Evolutionary conservation across 2,113 vertebrate genomes (phyloP).

Genomic region (Myiozetetes cayanensis): DNA sequence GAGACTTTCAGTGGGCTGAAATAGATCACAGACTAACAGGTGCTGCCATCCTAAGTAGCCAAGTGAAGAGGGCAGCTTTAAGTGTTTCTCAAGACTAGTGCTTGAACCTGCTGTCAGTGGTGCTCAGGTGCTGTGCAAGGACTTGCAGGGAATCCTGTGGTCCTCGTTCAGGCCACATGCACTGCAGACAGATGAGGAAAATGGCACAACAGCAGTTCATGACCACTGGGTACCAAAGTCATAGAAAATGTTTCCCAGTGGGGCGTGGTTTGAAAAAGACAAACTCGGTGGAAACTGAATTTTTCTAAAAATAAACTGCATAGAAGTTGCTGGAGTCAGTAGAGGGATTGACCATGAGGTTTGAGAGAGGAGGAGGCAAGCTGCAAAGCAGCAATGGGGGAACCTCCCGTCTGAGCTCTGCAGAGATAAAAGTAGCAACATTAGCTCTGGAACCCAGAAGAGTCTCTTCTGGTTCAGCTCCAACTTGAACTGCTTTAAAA

Average conservation of each 20-base stretch:
- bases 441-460: background rate
- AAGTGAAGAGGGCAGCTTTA: background rate
- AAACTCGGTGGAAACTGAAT: background rate
- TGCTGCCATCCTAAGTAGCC: background rate
- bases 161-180: background rate
- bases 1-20: background rate
- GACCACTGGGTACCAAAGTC: background rate
- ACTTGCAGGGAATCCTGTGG: background rate
- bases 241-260: background rate
- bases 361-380: background rate
- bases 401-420: background rate
- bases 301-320: background rate
- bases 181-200: background rate
- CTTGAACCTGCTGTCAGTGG: background rate
- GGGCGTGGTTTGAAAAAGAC: background rate
- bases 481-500: background rate
- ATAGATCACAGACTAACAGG: background rate
- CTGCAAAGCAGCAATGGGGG: background rate
- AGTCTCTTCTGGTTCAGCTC: background rate
- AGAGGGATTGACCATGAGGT: background rate
- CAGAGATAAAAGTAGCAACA: background rate
- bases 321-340: background rate
- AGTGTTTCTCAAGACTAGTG: fast-evolving
- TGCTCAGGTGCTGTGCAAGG: background rate
- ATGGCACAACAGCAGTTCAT: background rate